These are phyloP conservation scores for Oryzias melastigma DNA, from an alignment of 2,113 vertebrate genomes.

Conservation along the genomic window DNA sequence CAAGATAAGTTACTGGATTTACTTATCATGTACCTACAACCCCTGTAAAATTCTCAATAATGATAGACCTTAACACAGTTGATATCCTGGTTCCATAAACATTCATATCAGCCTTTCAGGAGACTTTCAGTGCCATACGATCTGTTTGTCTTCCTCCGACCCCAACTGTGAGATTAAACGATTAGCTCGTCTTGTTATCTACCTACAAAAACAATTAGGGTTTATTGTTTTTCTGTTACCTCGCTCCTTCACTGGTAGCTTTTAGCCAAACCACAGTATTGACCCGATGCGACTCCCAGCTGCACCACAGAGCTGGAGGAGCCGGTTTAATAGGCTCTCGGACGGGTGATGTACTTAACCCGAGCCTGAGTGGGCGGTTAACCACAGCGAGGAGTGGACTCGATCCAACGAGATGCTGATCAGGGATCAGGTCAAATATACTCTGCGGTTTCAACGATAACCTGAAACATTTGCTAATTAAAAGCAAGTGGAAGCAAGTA, in stretches of 20 bases:
- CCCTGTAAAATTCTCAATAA: too few species aligned
- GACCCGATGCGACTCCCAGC: constrained; percentile 25
- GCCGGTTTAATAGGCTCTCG: constrained; percentile 2
- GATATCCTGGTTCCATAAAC: too few species aligned
- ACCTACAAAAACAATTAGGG: too few species aligned
- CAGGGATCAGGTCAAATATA: background rate
- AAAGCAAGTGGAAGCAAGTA: constrained; percentile 5
- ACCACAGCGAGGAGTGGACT: constrained; percentile 22
- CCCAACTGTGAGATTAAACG: too few species aligned
- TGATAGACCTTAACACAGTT: too few species aligned
- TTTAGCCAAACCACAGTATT: constrained; percentile 38
- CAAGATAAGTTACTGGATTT: too few species aligned
- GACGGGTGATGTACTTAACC: constrained; percentile 10
- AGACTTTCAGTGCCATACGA: too few species aligned
- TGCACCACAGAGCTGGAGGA: constrained; percentile 1
- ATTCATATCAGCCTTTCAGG: too few species aligned
- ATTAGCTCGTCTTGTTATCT: too few species aligned
- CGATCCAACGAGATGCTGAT: constrained; percentile 9
- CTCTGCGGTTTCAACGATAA: constrained; percentile 11
- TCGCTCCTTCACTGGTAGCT: background rate
- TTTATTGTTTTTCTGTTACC: too few species aligned
- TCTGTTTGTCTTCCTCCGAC: too few species aligned
- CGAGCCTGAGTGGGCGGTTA: constrained; percentile 31
- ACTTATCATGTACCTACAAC: too few species aligned
- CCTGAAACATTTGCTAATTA: constrained; percentile 16